phyloP scores from a whole-genome alignment of 2,113 vertebrate genomes.

The Rafetus swinhoei region DNA sequence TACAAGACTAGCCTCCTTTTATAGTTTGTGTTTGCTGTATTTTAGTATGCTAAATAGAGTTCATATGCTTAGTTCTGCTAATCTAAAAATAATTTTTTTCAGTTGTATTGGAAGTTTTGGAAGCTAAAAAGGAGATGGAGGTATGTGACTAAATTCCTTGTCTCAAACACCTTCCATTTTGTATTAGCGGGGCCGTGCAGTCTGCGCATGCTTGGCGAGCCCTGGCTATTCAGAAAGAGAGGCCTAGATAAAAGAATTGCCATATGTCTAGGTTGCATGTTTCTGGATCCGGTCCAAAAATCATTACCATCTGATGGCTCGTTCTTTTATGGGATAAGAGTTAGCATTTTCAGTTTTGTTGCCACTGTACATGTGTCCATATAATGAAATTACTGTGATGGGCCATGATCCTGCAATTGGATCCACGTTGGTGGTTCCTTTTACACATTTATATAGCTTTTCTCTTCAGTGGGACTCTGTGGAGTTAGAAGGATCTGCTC shows the following conservation, averaged over 20 bases:
- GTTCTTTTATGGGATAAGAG: not conserved
- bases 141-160: not conserved
- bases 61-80: not conserved
- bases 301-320: not conserved
- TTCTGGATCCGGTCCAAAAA: not conserved
- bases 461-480: not conserved
- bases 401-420: not conserved
- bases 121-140: constrained; percentile 18
- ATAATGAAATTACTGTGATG: not conserved
- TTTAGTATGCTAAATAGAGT: not conserved
- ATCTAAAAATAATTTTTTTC: constrained; percentile 2
- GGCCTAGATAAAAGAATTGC: not conserved
- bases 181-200: accelerated
- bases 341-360: not conserved
- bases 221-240: not conserved
- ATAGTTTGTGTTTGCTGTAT: not conserved
- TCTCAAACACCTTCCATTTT: not conserved
- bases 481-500: not conserved
- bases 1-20: not conserved
- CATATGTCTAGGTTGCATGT: accelerated
- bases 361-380: not conserved
- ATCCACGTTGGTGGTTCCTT: accelerated
- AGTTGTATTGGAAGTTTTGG: not conserved
- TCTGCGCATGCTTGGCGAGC: too few relatives aligned
- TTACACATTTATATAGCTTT: not conserved